Evolutionary conservation across 2,888 invertebrate genomes (phyloP), one percentile per base, ranked within the genome.

Genomic region (Hybos culiciformis): DNA sequence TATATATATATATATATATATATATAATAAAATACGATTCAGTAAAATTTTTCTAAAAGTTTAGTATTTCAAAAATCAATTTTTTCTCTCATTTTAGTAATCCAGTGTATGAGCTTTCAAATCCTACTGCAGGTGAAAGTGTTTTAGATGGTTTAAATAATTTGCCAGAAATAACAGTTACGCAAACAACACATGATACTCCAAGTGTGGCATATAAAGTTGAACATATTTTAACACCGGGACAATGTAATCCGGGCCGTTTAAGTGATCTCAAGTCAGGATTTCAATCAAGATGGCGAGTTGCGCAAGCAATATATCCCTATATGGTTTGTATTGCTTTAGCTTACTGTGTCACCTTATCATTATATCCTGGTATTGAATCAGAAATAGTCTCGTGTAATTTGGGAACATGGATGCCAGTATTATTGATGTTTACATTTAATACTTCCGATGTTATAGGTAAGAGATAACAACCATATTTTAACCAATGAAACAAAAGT

Each of bases 301-400:
- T 90, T 2, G 81, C 87, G 0, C 81, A 82, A 51, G 75, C 80
- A 1, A 84, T 91, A 50, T 90, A 86, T 66, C 90, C 88, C 0
- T 88, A 88, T 65, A 92, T 92, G 90, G 73, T 85, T 32, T 83
- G 86, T 19, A 91, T 92, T 52, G 83, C 83, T 0, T 66, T 87
- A 47, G 88, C 88, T 3, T 92, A 92, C 61, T 86, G 88, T 59
- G 86, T 90, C 1, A 92, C 92, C 0, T 72, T 92, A 4, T 85
- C 85, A 47, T 69, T 92, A 15, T 92, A 92, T 60, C 92, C 92
- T 0, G 92, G 92, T 40, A 86, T 92, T 39, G 80, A 87, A 43
- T 86, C 90, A 0, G 91, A 92, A 62, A 82, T 92, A 21, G 74
- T 79, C 12, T 88, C 87, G 45, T 91, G 90, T 58, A 74, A 74